These are phyloP conservation scores for Athene cunicularia DNA, from an alignment of 2,113 vertebrate species.

Conservation along the genomic window DNA sequence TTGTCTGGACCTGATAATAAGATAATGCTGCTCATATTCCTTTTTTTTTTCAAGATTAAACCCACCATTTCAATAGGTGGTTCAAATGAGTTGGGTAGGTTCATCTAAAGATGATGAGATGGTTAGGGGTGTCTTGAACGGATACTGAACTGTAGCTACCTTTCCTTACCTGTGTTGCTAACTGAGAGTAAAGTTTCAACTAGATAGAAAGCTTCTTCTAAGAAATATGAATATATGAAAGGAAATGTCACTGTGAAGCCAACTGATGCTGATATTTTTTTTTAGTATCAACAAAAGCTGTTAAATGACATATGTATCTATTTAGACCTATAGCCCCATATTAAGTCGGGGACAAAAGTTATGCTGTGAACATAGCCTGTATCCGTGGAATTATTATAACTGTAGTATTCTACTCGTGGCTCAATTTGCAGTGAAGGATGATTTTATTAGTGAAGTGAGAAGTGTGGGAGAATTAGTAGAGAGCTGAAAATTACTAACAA, in stretches of 20 bases:
- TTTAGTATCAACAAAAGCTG: neutral
- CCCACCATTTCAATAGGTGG: neutral
- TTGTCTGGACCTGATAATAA: neutral
- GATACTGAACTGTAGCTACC: neutral
- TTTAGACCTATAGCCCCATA: neutral
- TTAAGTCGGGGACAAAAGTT: neutral
- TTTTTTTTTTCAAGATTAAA: neutral
- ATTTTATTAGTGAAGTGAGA: neutral
- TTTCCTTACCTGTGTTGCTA: neutral
- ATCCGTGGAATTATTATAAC: neutral
- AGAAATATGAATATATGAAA: neutral
- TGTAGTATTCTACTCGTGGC: neutral
- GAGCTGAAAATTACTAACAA: neutral
- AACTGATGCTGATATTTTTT: neutral
- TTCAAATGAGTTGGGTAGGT: neutral
- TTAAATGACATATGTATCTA: neutral
- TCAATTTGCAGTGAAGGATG: neutral
- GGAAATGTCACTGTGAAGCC: neutral
- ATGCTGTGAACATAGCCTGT: neutral
- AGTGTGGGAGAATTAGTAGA: neutral
- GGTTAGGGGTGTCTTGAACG: neutral
- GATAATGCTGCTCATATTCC: neutral
- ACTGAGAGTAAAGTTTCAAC: neutral
- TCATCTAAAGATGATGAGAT: neutral
- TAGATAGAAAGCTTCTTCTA: neutral